Percentiles rank a stretch among this genome's conserved stretches.
Conservation (phyloP, 2,113 vertebrate genomes). For the Deroptyus accipitrinus region DNA sequence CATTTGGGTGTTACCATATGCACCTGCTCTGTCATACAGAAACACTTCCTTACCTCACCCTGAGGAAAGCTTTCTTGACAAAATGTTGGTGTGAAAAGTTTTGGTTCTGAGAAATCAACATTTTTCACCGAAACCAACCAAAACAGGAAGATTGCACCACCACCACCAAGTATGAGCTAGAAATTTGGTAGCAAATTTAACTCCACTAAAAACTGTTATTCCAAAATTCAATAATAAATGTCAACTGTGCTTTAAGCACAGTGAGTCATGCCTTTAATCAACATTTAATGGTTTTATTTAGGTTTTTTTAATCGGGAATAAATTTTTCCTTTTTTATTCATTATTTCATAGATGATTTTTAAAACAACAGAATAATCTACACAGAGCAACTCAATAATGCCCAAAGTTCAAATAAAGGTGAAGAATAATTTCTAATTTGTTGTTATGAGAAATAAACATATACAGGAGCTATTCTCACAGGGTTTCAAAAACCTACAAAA, state of each 20-base stretch:
- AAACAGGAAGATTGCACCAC: rapidly evolving
- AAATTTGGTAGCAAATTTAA: background rate
- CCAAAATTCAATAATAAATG: background rate
- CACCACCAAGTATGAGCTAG: background rate
- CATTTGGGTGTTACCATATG: rapidly evolving
- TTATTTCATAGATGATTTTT: background rate
- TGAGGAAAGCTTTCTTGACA: background rate
- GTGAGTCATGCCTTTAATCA: background rate
- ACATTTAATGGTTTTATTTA: background rate
- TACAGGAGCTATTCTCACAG: background rate
- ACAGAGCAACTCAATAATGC: background rate
- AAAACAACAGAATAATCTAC: background rate
- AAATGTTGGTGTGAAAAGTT: background rate
- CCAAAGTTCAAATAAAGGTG: background rate
- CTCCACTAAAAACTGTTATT: background rate
- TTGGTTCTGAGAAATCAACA: background rate
- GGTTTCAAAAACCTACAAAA: background rate
- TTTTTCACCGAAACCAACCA: background rate
- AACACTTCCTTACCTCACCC: background rate
- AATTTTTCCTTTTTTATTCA: background rate
- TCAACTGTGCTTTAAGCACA: background rate
- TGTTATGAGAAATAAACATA: background rate
- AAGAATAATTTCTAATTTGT: background rate
- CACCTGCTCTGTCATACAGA: background rate
- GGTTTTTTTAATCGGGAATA: background rate